A percentile compares a stretch with the other conserved stretches of the same genome.
Evolutionary conservation across 2,797 vertebrate genomes (phyloP).

Genomic region (Phoebastria nigripes): DNA sequence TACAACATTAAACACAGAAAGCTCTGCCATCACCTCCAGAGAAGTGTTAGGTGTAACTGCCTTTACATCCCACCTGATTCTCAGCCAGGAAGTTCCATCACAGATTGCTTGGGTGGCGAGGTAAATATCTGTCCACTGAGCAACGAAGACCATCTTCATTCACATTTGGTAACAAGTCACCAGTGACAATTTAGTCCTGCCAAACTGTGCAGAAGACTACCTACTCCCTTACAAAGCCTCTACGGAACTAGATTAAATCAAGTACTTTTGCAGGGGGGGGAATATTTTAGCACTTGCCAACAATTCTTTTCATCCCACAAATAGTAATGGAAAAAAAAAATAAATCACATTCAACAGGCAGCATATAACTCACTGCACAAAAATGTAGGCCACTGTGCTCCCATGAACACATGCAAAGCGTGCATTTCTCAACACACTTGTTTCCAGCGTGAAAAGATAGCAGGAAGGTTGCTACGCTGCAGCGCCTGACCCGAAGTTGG

Average conservation of each 20-base stretch:
- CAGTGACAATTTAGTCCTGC: background rate
- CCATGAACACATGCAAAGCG: background rate
- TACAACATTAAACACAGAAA: background rate
- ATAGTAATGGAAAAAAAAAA: background rate
- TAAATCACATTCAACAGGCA: background rate
- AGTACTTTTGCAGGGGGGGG: background rate
- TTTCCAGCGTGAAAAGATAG: background rate
- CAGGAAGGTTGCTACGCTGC: background rate
- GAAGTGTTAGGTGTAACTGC: background rate
- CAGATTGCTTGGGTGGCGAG: background rate
- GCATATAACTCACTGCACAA: background rate
- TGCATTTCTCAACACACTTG: background rate
- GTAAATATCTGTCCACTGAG: background rate
- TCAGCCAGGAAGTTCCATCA: background rate
- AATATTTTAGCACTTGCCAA: background rate
- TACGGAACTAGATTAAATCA: background rate
- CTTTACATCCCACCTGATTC: background rate
- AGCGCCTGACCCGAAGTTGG: background rate
- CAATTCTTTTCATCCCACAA: background rate
- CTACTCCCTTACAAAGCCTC: background rate
- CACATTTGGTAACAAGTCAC: background rate
- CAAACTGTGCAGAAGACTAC: background rate
- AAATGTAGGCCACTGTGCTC: background rate
- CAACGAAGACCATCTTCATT: background rate
- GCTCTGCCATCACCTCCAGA: background rate